phyloP scores from a whole-genome alignment of 1,140 invertebrate species.

The Drosophila sechellia region DNA sequence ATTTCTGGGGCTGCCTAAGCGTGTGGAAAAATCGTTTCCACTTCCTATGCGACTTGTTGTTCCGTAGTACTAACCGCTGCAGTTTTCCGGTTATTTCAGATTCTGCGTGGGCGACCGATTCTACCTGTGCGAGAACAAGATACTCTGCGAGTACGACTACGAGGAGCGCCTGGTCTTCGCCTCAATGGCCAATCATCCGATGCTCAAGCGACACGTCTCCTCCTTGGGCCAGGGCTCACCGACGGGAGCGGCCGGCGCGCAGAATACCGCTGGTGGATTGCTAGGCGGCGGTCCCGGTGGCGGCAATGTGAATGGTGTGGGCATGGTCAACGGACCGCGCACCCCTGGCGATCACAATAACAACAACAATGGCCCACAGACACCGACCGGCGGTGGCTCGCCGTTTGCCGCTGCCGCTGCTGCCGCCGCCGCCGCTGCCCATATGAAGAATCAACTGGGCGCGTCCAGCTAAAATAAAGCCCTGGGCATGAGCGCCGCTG shows the following conservation, averaged over 20 bases:
- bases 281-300: constrained; percentile 38
- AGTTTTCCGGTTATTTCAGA: constrained; percentile 86
- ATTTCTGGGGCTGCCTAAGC: constrained; percentile 49
- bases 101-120: constrained; percentile 98
- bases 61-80: neutral
- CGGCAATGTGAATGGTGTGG: constrained; percentile 42
- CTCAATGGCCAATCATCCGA: constrained; percentile 96
- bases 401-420: constrained; percentile 74
- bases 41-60: constrained; percentile 45
- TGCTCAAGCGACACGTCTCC: constrained; percentile 94
- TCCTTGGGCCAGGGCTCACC: constrained; percentile 78
- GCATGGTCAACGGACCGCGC: constrained; percentile 69
- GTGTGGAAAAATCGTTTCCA: constrained; percentile 82
- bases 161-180: constrained; percentile 96
- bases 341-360: constrained; percentile 81
- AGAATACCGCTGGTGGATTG: constrained; percentile 46
- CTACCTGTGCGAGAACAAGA: constrained; percentile 98
- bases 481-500: constrained; percentile 45
- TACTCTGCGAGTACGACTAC: constrained; percentile 98
- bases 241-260: constrained; percentile 48
- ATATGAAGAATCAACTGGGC: constrained; percentile 83
- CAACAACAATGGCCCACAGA: constrained; percentile 79
- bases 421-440: constrained; percentile 73
- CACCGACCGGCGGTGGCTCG: constrained; percentile 62
- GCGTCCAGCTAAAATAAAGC: constrained; percentile 85